Conservation (phyloP, 1,140 invertebrate species). For the Magallana gigas region DNA sequence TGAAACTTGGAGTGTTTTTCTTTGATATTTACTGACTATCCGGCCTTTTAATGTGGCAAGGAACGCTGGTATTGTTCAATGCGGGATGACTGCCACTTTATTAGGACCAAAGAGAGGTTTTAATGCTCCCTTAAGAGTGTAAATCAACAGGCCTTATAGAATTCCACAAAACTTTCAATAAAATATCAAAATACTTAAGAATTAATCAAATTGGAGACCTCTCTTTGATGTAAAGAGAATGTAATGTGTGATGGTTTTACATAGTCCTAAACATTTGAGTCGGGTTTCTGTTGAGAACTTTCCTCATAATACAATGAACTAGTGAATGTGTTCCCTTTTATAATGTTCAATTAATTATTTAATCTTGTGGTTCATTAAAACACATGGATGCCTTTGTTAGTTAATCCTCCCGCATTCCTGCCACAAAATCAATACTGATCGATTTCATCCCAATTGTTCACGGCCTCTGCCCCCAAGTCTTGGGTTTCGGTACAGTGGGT, state of each 20-base stretch:
- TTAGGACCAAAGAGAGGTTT: neutral
- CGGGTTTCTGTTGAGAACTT: neutral
- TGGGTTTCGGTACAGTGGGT: neutral
- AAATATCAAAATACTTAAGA: constrained; percentile 34
- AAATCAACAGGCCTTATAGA: neutral
- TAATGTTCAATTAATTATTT: neutral
- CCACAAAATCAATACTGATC: constrained; percentile 12
- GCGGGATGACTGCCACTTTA: neutral
- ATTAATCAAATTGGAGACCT: constrained; percentile 21
- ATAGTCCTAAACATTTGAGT: neutral
- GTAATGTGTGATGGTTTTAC: neutral
- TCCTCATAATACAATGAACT: neutral
- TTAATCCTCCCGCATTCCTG: neutral
- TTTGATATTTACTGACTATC: neutral
- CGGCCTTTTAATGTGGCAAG: constrained; percentile 27
- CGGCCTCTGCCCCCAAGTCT: neutral
- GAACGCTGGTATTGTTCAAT: neutral
- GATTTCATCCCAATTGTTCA: constrained; percentile 7
- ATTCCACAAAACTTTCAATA: constrained; percentile 28
- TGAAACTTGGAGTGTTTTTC: neutral
- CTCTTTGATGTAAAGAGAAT: constrained; percentile 17
- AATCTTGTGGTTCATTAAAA: constrained; percentile 5
- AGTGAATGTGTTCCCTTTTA: neutral
- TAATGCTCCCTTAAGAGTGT: constrained; percentile 21
- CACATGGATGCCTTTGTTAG: neutral